These are phyloP conservation scores for Phyllotis vaccarum DNA, from an alignment of 2,797 vertebrate genomes.

Conservation along the genomic window DNA sequence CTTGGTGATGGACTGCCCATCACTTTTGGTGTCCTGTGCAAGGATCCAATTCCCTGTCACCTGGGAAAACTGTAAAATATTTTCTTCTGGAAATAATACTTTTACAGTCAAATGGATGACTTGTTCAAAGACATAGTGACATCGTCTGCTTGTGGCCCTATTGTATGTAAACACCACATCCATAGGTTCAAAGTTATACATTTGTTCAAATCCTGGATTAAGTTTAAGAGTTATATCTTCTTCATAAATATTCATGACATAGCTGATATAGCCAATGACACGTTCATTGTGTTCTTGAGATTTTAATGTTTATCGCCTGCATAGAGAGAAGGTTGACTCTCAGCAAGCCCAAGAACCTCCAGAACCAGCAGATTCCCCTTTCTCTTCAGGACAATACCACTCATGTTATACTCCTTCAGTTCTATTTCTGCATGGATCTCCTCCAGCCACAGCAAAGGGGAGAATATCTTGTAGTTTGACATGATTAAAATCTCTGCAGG, in stretches of 20 bases:
- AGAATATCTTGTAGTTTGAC: slow-evolving; percentile 92
- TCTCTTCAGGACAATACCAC: slow-evolving; percentile 90
- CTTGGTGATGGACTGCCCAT: slow-evolving; percentile 72
- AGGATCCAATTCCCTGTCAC: slow-evolving; percentile 77
- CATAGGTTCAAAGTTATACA: slow-evolving; percentile 94
- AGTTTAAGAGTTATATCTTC: slow-evolving; percentile 93
- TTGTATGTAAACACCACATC: slow-evolving; percentile 95
- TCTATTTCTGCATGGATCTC: slow-evolving; percentile 93
- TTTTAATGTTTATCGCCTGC: slow-evolving; percentile 93
- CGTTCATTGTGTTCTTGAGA: slow-evolving; percentile 86
- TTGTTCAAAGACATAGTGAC: slow-evolving; percentile 94
- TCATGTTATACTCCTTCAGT: slow-evolving; percentile 91
- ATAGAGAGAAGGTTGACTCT: slow-evolving; percentile 91
- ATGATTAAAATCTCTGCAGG: slow-evolving; percentile 92
- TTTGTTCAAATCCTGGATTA: slow-evolving; percentile 91
- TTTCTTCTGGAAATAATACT: slow-evolving; percentile 94
- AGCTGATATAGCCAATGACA: slow-evolving; percentile 90
- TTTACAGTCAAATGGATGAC: slow-evolving; percentile 88
- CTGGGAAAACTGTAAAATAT: slow-evolving; percentile 89
- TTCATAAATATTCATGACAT: slow-evolving; percentile 92
- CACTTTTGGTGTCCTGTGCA: slow-evolving; percentile 37
- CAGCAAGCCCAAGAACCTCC: slow-evolving; percentile 93
- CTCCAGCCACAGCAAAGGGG: slow-evolving; percentile 95
- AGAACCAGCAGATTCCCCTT: slow-evolving; percentile 90
- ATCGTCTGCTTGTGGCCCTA: slow-evolving; percentile 94